Evolutionary conservation across 2,888 invertebrate species (phyloP).

Genomic region (Octodonta nipae): DNA sequence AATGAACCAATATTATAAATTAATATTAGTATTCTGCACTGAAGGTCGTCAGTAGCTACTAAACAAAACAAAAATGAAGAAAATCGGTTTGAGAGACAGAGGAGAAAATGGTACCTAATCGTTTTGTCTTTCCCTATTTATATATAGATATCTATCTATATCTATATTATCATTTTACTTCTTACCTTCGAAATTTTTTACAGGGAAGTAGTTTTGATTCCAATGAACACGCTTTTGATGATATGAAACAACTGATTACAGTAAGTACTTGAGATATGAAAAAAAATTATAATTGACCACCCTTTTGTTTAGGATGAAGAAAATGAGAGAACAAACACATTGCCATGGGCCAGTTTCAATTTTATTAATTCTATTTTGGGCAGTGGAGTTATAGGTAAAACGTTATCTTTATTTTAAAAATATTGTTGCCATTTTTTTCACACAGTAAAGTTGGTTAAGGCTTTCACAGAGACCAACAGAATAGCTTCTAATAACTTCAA

Average conservation of each 20-base stretch:
- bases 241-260: constrained; percentile 49
- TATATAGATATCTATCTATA: no score
- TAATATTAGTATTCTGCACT: no score
- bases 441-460: background rate
- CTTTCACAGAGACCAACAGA: no score
- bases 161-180: no score
- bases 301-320: constrained; percentile 35
- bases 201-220: constrained; percentile 51
- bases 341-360: constrained; percentile 70
- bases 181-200: constrained; percentile 12
- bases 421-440: background rate
- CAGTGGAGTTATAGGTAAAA: constrained; percentile 68
- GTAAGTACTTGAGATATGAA: constrained; percentile 32
- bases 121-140: no score
- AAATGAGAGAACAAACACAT: constrained; percentile 48
- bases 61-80: no score
- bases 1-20: no score
- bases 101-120: no score
- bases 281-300: background rate
- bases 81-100: no score
- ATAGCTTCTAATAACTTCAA: no score
- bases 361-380: constrained; percentile 81
- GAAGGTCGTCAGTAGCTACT: no score
- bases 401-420: no score
- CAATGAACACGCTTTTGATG: constrained; percentile 49